phyloP scores from a whole-genome alignment of 1,140 invertebrate species.

The Lasioglossum baleicum region DNA sequence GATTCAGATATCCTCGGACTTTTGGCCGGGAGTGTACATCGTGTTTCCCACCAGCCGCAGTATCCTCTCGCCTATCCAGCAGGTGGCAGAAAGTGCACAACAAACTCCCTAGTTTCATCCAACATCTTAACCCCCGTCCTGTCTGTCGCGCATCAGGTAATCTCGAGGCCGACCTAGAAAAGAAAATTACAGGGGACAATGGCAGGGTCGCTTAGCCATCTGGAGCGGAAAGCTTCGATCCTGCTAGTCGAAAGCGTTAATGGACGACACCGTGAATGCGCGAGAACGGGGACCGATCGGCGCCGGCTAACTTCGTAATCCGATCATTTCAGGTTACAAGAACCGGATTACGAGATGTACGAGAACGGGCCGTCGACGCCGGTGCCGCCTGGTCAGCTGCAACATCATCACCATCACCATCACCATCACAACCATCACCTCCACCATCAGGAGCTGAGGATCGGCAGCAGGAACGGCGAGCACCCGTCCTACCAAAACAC shows the following conservation, averaged over 20 bases:
- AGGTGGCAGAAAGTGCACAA: too few species aligned
- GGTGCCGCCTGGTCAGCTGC: conserved; percentile 68
- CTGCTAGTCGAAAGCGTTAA: not conserved
- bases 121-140: too few species aligned
- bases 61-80: too few species aligned
- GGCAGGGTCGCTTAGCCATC: too few species aligned
- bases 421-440: conserved; percentile 69
- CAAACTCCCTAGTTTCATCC: too few species aligned
- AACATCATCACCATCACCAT: conserved; percentile 72
- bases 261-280: too few species aligned
- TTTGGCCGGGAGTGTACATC: too few species aligned
- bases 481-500: conserved; percentile 86
- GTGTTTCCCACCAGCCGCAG: too few species aligned
- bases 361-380: conserved; percentile 76
- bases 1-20: too few species aligned
- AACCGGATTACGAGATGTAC: conserved; percentile 79
- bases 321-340: conserved; percentile 71
- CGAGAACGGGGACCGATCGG: not conserved
- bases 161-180: too few species aligned
- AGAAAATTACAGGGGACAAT: too few species aligned
- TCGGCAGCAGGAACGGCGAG: conserved; percentile 76
- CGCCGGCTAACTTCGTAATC: not conserved
- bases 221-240: not conserved
- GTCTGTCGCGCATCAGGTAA: too few species aligned
- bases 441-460: conserved; percentile 70